Evolutionary conservation across 64 coral and sea anemone species (phyloP).

Genomic region (Montipora foliosa): DNA sequence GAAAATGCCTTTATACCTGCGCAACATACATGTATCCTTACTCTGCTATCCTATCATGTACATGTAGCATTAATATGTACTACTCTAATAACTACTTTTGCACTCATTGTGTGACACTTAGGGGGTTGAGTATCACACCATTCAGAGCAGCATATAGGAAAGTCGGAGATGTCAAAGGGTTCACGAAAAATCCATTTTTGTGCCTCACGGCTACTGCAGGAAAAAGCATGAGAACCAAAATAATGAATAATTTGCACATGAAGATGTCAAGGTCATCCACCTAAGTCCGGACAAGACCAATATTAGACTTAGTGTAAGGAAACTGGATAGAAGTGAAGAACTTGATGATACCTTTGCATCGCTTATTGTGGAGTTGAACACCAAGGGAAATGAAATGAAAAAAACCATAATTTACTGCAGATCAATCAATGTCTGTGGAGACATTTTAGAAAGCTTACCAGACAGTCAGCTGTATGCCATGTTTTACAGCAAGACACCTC

Average conservation of each 20-base stretch:
- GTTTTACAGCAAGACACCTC: conserved; percentile 24
- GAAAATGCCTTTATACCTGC: too few relatives aligned
- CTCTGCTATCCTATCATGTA: too few relatives aligned
- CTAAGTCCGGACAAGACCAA: conserved; percentile 39
- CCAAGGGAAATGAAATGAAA: neutral
- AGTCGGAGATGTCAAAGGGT: conserved; percentile 48
- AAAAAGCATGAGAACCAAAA: conserved; percentile 10
- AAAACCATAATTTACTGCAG: conserved; percentile 27
- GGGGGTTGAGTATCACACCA: conserved; percentile 7
- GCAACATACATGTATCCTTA: too few relatives aligned
- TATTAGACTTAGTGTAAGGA: neutral
- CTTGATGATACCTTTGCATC: conserved; percentile 10
- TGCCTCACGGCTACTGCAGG: conserved; percentile 66
- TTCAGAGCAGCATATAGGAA: conserved; percentile 46
- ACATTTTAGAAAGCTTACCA: conserved; percentile 7
- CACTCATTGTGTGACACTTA: neutral
- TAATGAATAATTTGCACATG: conserved; percentile 58
- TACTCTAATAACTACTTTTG: too few relatives aligned
- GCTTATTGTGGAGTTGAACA: neutral
- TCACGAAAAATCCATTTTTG: conserved; percentile 26
- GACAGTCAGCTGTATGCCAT: neutral
- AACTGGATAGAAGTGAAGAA: neutral
- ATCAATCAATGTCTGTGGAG: conserved; percentile 3
- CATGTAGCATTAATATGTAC: too few relatives aligned
- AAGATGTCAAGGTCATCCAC: conserved; percentile 14